Conservation (phyloP, 2,888 invertebrate species). For the Ectemnius lituratus region DNA sequence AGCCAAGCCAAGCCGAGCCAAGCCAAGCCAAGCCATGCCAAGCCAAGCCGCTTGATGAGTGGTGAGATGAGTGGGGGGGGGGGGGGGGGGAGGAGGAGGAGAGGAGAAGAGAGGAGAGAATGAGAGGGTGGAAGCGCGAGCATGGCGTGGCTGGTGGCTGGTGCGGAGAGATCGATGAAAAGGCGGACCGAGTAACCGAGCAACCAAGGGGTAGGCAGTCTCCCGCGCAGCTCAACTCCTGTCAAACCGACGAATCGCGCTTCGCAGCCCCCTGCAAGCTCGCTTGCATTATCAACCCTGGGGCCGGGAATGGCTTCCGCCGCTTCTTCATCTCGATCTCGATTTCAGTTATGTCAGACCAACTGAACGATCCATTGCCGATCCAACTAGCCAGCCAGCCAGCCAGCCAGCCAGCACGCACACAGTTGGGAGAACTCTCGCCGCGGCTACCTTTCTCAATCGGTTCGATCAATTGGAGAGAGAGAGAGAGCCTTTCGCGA, state of each 20-base stretch:
- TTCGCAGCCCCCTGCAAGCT: background rate
- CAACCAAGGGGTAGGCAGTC: slow-evolving; percentile 62
- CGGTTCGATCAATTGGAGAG: too few relatives aligned
- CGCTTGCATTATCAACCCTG: slow-evolving; percentile 49
- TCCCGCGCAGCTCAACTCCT: slow-evolving; percentile 37
- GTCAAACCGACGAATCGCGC: slow-evolving; percentile 63
- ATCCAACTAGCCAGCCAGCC: background rate
- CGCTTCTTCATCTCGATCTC: slow-evolving; percentile 44
- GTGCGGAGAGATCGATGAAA: slow-evolving; percentile 70
- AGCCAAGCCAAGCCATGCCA: too few relatives aligned
- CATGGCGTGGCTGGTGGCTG: background rate
- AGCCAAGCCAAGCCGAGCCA: too few relatives aligned
- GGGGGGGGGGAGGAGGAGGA: too few relatives aligned
- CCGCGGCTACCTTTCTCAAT: too few relatives aligned
- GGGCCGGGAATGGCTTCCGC: slow-evolving; percentile 62
- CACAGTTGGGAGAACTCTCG: too few relatives aligned
- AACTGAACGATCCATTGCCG: slow-evolving; percentile 52
- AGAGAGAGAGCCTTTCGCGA: too few relatives aligned
- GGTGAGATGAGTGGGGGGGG: background rate
- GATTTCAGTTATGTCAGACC: slow-evolving; percentile 59
- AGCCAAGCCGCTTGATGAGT: background rate
- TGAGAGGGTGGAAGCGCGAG: background rate
- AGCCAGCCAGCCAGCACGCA: too few relatives aligned
- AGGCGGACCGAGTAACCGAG: slow-evolving; percentile 69
- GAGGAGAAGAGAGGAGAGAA: background rate